A percentile compares a stretch with the other conserved stretches of the same genome.
Conservation (phyloP, 1,140 invertebrate species). For the Drosophila lacteicornis region DNA sequence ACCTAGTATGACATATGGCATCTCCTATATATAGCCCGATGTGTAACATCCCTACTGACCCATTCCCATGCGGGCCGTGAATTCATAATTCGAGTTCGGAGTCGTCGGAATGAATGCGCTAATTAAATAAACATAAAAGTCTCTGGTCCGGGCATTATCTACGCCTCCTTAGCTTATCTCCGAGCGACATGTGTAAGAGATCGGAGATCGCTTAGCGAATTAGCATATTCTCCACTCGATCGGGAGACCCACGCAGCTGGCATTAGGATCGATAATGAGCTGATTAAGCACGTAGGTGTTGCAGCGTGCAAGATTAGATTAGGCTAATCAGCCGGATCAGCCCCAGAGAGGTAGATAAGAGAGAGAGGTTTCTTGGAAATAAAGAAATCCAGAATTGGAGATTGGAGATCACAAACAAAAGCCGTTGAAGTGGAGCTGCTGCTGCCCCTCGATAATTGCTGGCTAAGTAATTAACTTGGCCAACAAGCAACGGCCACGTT, state of each 20-base stretch:
- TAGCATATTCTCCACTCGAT: conserved; percentile 45
- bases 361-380: neutral
- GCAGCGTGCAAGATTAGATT: conserved; percentile 78
- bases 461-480: conserved; percentile 69
- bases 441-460: conserved; percentile 55
- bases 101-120: conserved; percentile 59
- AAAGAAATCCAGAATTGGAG: conserved; percentile 12
- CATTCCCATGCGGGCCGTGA: conserved; percentile 37
- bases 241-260: conserved; percentile 55
- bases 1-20: conserved; percentile 23
- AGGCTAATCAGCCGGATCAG: conserved; percentile 74
- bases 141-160: conserved; percentile 62
- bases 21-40: conserved; percentile 18
- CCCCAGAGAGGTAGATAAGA: neutral
- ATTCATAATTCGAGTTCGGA: conserved; percentile 62
- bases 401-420: conserved; percentile 51
- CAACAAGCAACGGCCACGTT: conserved; percentile 41
- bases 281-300: conserved; percentile 69
- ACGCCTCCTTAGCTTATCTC: conserved; percentile 80
- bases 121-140: conserved; percentile 80
- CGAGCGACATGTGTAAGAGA: conserved; percentile 61
- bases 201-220: conserved; percentile 58
- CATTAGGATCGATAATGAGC: conserved; percentile 67
- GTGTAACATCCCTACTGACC: conserved; percentile 29
- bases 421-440: conserved; percentile 29